Evolutionary conservation across 2,888 invertebrate species (phyloP).

Genomic region (Oligia strigilis): DNA sequence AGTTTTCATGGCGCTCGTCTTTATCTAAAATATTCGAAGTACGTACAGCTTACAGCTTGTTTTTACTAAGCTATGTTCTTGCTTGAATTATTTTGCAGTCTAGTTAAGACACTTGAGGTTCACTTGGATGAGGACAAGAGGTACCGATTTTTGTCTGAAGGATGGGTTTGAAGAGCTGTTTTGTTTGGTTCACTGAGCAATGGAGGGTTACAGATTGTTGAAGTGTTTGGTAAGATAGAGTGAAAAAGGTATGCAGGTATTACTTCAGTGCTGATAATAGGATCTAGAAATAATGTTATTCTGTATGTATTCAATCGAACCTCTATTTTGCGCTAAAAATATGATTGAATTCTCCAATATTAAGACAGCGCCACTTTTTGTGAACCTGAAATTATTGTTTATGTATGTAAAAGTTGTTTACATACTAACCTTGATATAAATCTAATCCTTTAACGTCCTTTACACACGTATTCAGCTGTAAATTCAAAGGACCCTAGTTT

Average conservation of each 20-base stretch:
- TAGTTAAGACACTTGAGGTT: constrained; percentile 9
- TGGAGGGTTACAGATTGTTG: too few relatives aligned
- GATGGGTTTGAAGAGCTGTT: neutral
- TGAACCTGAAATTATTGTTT: neutral
- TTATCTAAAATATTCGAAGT: constrained; percentile 38
- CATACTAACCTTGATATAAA: neutral
- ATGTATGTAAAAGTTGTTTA: constrained; percentile 6
- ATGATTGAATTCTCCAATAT: neutral
- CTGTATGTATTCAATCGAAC: neutral
- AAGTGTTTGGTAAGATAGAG: neutral
- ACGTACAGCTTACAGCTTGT: constrained; percentile 11
- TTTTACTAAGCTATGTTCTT: constrained; percentile 8
- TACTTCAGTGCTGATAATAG: neutral
- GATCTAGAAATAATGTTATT: neutral
- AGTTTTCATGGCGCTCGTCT: constrained; percentile 17
- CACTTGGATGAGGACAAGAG: neutral
- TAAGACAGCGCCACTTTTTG: neutral
- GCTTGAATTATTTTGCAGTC: constrained; percentile 10
- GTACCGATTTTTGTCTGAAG: neutral
- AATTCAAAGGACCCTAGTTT: constrained; percentile 7
- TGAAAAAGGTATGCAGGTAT: neutral
- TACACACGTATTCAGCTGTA: neutral
- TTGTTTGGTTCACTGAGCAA: neutral
- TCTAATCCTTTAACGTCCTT: constrained; percentile 2
- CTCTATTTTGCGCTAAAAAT: neutral